A percentile compares a stretch with the other conserved stretches of the same genome.
These are phyloP conservation scores for Brachyistius frenatus DNA, from an alignment of 2,113 vertebrate genomes.

Conservation along the genomic window DNA sequence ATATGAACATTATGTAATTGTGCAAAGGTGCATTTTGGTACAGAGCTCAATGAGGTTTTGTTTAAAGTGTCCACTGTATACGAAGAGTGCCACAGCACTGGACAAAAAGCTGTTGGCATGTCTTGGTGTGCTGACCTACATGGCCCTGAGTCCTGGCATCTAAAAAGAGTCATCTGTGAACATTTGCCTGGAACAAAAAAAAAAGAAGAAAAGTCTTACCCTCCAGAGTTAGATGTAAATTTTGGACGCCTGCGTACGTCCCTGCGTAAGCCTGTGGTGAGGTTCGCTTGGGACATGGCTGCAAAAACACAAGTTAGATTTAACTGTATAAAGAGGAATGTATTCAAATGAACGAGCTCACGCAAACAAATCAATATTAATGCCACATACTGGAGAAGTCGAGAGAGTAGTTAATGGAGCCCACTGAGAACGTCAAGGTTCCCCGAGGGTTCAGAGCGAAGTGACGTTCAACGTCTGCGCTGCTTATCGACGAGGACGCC, in stretches of 20 bases:
- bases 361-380: neutral
- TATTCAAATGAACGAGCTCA: too few species aligned
- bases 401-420: constrained; percentile 35
- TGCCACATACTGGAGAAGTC: constrained; percentile 65
- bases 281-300: constrained; percentile 79
- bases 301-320: neutral
- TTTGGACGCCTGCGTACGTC: constrained; percentile 74
- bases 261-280: constrained; percentile 45
- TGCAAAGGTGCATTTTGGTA: too few species aligned
- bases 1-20: too few species aligned
- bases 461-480: constrained; percentile 61
- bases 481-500: constrained; percentile 55
- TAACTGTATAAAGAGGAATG: neutral
- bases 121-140: too few species aligned
- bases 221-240: constrained; percentile 20
- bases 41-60: too few species aligned
- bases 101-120: too few species aligned
- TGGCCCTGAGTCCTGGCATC: too few species aligned
- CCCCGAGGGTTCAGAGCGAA: constrained; percentile 51
- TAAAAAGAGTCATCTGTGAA: neutral
- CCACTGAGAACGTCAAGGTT: constrained; percentile 61
- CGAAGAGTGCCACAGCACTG: too few species aligned
- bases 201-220: constrained; percentile 31
- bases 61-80: too few species aligned
- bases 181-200: neutral